These are phyloP conservation scores for Trachelipus rathkii DNA, from an alignment of 1,140 invertebrate species.

Conservation along the genomic window DNA sequence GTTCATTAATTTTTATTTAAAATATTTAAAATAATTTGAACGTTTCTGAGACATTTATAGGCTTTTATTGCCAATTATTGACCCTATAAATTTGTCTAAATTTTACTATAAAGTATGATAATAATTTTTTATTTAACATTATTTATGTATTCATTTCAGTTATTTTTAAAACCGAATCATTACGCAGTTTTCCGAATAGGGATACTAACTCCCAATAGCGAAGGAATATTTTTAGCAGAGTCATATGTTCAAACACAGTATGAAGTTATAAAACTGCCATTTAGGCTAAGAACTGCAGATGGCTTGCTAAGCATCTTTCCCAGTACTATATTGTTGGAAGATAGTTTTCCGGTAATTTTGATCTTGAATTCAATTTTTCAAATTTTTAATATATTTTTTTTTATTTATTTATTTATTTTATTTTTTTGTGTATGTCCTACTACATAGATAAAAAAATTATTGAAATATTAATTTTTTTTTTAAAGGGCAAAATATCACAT, in stretches of 20 bases:
- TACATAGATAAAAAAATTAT: too few relatives aligned
- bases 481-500: constrained; percentile 71
- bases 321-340: constrained; percentile 66
- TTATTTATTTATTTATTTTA: too few relatives aligned
- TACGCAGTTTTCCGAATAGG: constrained; percentile 70
- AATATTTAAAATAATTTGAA: too few relatives aligned
- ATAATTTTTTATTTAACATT: background rate
- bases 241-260: constrained; percentile 70
- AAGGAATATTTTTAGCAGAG: constrained; percentile 66
- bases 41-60: too few relatives aligned
- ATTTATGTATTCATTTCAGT: constrained; percentile 50
- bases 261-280: constrained; percentile 62
- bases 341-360: constrained; percentile 74
- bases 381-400: too few relatives aligned
- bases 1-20: too few relatives aligned
- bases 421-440: too few relatives aligned
- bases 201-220: constrained; percentile 63
- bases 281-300: constrained; percentile 54
- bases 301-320: constrained; percentile 49
- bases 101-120: too few relatives aligned
- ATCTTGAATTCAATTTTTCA: too few relatives aligned
- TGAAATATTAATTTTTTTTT: background rate
- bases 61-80: too few relatives aligned
- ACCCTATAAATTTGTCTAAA: too few relatives aligned
- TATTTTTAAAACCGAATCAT: too few relatives aligned